A percentile compares a stretch with the other conserved stretches of the same genome.
Conservation (phyloP, 2,797 vertebrate genomes). For the Anolis apletophallus region DNA sequence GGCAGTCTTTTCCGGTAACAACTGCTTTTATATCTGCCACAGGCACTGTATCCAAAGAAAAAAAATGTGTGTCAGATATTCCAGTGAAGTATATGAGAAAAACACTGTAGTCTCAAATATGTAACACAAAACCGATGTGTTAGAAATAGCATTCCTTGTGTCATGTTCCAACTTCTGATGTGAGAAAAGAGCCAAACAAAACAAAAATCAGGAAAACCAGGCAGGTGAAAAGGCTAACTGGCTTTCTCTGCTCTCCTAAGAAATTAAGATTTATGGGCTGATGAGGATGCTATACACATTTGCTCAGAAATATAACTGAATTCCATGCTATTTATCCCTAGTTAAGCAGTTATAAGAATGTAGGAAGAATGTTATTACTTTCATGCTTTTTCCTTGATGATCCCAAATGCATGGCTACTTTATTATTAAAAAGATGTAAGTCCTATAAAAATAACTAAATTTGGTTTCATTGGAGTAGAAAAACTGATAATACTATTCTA, state of each 20-base stretch:
- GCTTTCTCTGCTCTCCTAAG: background rate
- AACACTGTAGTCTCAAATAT: background rate
- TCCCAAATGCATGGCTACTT: too few relatives aligned
- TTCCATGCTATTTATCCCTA: background rate
- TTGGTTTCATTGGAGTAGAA: too few relatives aligned
- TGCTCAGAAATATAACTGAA: background rate
- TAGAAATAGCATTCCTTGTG: constrained; percentile 42
- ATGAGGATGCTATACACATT: background rate
- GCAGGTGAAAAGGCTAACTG: constrained; percentile 14
- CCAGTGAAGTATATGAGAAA: constrained; percentile 12
- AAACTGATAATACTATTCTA: too few relatives aligned
- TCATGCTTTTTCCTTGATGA: background rate
- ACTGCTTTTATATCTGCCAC: constrained; percentile 99
- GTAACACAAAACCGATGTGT: constrained; percentile 23
- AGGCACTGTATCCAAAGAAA: constrained; percentile 85
- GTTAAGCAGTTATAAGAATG: background rate
- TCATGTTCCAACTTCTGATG: constrained; percentile 15
- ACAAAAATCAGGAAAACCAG: constrained; percentile 3
- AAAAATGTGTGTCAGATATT: constrained; percentile 52
- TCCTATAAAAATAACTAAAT: too few relatives aligned
- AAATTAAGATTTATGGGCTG: background rate
- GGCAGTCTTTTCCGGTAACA: constrained; percentile 98
- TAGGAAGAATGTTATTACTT: background rate
- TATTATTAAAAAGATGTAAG: too few relatives aligned
- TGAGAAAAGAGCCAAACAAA: constrained; percentile 23